Evolutionary conservation across 1,140 invertebrate species (phyloP), one percentile per base, ranked within the genome.

Genomic region (Tribolium castaneum): DNA sequence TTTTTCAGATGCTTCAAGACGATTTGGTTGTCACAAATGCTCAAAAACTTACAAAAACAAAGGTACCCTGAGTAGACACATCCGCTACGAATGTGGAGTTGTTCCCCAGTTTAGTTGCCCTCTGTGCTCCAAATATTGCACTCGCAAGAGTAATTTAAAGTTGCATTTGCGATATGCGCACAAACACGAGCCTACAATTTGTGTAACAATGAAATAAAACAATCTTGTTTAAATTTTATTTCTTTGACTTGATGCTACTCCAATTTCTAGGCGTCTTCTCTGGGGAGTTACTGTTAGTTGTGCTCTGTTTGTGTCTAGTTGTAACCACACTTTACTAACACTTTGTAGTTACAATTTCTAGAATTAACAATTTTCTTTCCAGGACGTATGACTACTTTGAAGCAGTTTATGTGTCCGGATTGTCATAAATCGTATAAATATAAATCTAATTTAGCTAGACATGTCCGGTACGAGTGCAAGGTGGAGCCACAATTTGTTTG

Each of bases 81-180:
- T 90, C 76, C 91, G 90, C 78, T 92, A 91, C 83, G 92, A 93
- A 84, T 94, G 93, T 84, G 90, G 90, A 7, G 90, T 91, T 78
- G 87, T 89, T 72, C 90, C 90, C 0, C 85, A 87, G 2, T 89
- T 89, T 71, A 83, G 88, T 66, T 91, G 91, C 82, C 87, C 87
- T n/a, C 86, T 90, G 79, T 91, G 94, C 86, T 89, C 91, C 6
- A 30, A 30, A 30, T 30, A 4, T 30, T 30, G 25, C 25, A 5
- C 25, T 30, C 25, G 25, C 5, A 30, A 30, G 25, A 30, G 25
- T 30, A 30, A 30, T 30, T 30, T 30, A 30, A 30, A 30, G 25
- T 6, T 30, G 0, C 25, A 30, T 30, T 0, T 30, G 3, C 25
- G 25, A 5, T 30, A 30, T 4, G 25, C 6, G 6, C 25, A 30